phyloP scores from a whole-genome alignment of 2,113 vertebrate species.

The Trichechus manatus region DNA sequence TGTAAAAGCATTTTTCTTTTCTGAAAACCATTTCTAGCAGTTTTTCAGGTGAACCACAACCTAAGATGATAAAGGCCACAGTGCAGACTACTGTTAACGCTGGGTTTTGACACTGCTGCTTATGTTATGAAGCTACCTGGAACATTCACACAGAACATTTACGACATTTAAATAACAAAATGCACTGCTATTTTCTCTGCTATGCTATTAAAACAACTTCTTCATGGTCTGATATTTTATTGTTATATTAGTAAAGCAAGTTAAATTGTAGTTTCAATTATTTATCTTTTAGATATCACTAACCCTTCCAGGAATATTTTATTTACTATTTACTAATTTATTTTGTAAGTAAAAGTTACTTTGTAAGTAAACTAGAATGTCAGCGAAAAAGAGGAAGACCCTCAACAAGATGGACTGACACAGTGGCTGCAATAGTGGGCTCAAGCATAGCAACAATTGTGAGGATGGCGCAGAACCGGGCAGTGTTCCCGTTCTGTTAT shows the following conservation, averaged over 20 bases:
- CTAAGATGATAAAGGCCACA: neutral
- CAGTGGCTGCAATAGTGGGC: too few relatives aligned
- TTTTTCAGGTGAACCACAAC: neutral
- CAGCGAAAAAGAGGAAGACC: too few relatives aligned
- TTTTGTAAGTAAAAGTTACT: too few relatives aligned
- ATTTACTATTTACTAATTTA: neutral
- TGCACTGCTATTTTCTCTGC: neutral
- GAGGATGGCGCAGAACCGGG: too few relatives aligned
- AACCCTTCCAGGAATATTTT: constrained; percentile 36
- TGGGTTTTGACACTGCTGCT: neutral
- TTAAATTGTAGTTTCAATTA: constrained; percentile 11
- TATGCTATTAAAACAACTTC: neutral
- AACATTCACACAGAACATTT: neutral
- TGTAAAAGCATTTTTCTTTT: constrained; percentile 43
- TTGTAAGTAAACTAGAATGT: too few relatives aligned
- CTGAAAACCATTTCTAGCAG: constrained; percentile 22
- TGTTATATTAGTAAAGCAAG: constrained; percentile 10
- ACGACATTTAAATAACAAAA: neutral
- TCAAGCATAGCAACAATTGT: too few relatives aligned
- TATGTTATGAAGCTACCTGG: neutral
- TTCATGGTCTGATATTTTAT: neutral
- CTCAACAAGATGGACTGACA: too few relatives aligned
- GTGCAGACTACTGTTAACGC: neutral
- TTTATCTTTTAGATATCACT: neutral
- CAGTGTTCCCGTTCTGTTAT: too few relatives aligned